Percentiles rank a stretch among this genome's conserved stretches.
These are phyloP conservation scores for Agonopterix arenella DNA, from an alignment of 2,888 invertebrate genomes.

Conservation along the genomic window DNA sequence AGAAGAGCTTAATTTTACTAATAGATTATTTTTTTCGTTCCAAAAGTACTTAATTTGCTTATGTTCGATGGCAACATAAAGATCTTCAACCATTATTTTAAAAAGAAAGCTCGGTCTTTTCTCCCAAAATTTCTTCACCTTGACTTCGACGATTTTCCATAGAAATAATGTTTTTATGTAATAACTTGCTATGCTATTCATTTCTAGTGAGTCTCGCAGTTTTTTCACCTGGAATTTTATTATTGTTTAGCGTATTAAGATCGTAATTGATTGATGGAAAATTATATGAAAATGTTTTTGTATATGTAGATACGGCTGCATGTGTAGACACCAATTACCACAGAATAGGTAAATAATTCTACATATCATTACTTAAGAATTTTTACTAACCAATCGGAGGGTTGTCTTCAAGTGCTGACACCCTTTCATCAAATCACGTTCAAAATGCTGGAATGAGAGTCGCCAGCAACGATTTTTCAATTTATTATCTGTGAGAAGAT, in stretches of 20 bases:
- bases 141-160: conserved; percentile 47
- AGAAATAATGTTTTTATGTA: conserved; percentile 76
- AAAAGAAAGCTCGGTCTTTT: conserved; percentile 43
- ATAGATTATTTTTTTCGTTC: conserved; percentile 50
- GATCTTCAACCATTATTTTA: conserved; percentile 45
- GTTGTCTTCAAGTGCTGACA: conserved; percentile 57
- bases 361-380: no score
- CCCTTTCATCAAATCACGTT: conserved; percentile 64
- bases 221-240: conserved; percentile 67
- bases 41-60: conserved; percentile 55
- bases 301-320: no score
- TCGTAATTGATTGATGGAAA: no score
- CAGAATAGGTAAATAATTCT: no score
- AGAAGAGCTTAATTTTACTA: conserved; percentile 40
- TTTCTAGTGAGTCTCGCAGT: conserved; percentile 58
- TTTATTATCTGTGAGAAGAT: conserved; percentile 23
- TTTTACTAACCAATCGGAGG: conserved; percentile 49
- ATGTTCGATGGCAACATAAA: conserved; percentile 34
- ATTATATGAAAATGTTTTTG: no score
- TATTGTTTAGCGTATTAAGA: not conserved
- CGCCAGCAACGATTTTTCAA: conserved; percentile 64
- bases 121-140: conserved; percentile 49
- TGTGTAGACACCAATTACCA: no score
- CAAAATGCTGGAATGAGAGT: conserved; percentile 74
- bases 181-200: conserved; percentile 71